A percentile compares a stretch with the other conserved stretches of the same genome.
These are phyloP conservation scores for Diadromus collaris DNA, from an alignment of 2,888 invertebrate genomes.

Conservation along the genomic window DNA sequence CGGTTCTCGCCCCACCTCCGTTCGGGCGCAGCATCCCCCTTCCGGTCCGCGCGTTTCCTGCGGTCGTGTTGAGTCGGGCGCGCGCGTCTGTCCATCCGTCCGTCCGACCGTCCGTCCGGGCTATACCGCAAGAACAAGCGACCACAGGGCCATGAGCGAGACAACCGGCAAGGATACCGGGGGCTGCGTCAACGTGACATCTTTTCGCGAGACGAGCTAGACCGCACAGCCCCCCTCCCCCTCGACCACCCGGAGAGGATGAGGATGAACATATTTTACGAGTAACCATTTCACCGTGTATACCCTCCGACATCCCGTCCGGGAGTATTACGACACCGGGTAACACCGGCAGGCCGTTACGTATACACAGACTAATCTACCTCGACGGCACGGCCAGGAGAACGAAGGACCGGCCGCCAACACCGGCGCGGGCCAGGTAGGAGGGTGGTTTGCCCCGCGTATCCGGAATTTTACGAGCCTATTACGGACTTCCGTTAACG, in stretches of 20 bases:
- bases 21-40: neutral
- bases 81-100: slow-evolving; percentile 9
- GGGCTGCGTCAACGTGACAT: slow-evolving; percentile 53
- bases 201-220: slow-evolving; percentile 56
- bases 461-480: slow-evolving; percentile 69
- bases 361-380: slow-evolving; percentile 39
- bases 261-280: slow-evolving; percentile 62
- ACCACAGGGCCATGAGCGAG: slow-evolving; percentile 4
- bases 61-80: slow-evolving; percentile 16
- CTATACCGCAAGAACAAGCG: neutral
- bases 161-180: slow-evolving; percentile 11
- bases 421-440: slow-evolving; percentile 31
- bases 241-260: neutral
- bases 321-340: slow-evolving; percentile 25
- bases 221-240: neutral
- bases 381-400: slow-evolving; percentile 9
- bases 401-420: slow-evolving; percentile 42
- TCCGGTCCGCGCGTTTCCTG: slow-evolving; percentile 29
- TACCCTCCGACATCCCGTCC: slow-evolving; percentile 20
- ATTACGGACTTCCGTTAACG: slow-evolving; percentile 70
- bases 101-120: neutral
- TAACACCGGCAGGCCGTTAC: slow-evolving; percentile 11
- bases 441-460: slow-evolving; percentile 58
- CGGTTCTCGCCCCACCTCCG: slow-evolving; percentile 7
- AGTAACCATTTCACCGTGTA: slow-evolving; percentile 43